Percentiles rank a stretch among this genome's conserved stretches.
These are phyloP conservation scores for Apteryx mantelli DNA, from an alignment of 2,113 vertebrate genomes.

Conservation along the genomic window DNA sequence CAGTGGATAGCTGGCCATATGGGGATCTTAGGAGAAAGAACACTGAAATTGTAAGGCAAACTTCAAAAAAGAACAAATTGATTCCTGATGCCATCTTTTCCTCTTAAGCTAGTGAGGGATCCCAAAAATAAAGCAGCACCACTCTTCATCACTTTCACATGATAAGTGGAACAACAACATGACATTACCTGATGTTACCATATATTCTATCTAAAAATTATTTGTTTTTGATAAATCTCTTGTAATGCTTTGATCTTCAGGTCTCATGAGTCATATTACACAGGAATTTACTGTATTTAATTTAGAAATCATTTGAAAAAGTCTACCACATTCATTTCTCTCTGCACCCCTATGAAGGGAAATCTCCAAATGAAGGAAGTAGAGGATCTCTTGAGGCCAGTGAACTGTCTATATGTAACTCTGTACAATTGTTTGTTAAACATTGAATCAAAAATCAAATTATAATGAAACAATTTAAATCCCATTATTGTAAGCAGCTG, in stretches of 20 bases:
- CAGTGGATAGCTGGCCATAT: not conserved
- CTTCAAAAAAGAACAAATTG: slow-evolving; percentile 61
- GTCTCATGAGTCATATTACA: slow-evolving; percentile 49
- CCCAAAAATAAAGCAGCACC: not conserved
- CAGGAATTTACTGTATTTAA: slow-evolving; percentile 52
- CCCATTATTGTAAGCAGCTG: not conserved
- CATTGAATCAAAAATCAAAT: not conserved
- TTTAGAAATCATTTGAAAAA: slow-evolving; percentile 56
- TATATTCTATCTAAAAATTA: slow-evolving; percentile 30
- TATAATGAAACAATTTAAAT: not conserved
- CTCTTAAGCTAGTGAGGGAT: not conserved
- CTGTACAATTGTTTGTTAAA: not conserved
- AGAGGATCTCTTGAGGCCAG: not conserved
- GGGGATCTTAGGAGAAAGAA: not conserved
- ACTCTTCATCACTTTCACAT: slow-evolving; percentile 22
- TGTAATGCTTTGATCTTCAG: slow-evolving; percentile 60
- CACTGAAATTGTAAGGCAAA: not conserved
- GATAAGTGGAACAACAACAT: slow-evolving; percentile 17
- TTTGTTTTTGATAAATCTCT: slow-evolving; percentile 54
- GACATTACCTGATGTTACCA: slow-evolving; percentile 13
- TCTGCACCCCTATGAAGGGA: not conserved
- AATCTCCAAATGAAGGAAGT: not conserved
- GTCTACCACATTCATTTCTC: not conserved
- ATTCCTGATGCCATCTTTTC: slow-evolving; percentile 62
- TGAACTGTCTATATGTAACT: not conserved